Percentiles rank a stretch among this genome's conserved stretches.
Conservation (phyloP, 2,113 vertebrate species). For the Oryctolagus cuniculus region DNA sequence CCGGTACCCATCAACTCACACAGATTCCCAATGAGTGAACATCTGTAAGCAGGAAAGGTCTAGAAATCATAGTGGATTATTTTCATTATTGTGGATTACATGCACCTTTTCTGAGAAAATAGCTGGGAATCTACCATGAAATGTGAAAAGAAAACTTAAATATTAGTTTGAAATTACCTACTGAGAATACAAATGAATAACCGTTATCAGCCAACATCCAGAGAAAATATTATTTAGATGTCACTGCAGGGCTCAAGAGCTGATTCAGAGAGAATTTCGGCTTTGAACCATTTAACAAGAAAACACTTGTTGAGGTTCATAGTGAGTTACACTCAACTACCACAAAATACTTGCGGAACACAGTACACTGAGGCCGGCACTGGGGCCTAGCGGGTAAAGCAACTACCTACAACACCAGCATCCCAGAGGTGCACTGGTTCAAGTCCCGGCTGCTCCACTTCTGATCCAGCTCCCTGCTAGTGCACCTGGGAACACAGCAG, state of each 20-base stretch:
- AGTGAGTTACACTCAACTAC: conserved; percentile 36
- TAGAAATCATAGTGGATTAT: neutral
- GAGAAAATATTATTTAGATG: neutral
- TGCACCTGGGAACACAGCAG: too few species aligned
- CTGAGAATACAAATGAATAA: conserved; percentile 28
- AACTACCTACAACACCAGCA: too few species aligned
- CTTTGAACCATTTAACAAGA: neutral
- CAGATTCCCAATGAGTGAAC: neutral
- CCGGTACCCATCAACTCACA: neutral
- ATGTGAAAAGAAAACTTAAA: neutral
- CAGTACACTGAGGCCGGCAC: neutral
- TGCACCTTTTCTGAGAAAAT: neutral
- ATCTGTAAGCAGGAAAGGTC: neutral
- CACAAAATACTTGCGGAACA: neutral
- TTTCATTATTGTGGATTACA: neutral
- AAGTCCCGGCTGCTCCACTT: too few species aligned
- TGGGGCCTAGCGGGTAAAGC: too few species aligned
- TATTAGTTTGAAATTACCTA: conserved; percentile 10
- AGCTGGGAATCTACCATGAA: neutral
- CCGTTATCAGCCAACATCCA: neutral
- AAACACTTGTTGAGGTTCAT: neutral
- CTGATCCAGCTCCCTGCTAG: too few species aligned
- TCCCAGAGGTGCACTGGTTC: too few species aligned
- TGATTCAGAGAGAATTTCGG: conserved; percentile 27
- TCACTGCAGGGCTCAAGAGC: neutral